Evolutionary conservation across 35 echinoderm and acorn worm genomes (phyloP), one percentile per base, ranked within the genome.

Genomic region (Patiria miniata): DNA sequence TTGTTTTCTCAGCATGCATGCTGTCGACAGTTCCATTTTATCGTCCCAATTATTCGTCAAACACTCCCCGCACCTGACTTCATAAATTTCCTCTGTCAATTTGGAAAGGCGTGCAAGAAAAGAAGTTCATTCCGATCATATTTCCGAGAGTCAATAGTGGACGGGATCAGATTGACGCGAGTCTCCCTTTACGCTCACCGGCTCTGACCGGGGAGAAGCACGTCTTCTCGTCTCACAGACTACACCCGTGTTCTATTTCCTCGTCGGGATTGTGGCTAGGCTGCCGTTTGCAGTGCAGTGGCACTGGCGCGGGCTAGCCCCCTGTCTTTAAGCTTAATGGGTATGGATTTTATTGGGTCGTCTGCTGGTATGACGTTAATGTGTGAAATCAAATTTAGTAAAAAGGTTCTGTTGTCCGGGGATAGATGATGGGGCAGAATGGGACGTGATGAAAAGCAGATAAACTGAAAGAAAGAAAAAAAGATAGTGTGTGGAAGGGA

Each of bases 271-370:
- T 47, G 4, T 47, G 42, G 42, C 42, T 6, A 47, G 4, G 12
- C 42, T 12, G 42, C 42, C 4, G 4, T 47, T 12, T 4, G 4
- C 12, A 47, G 4, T 4, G 42, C 42, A 12, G 42, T 12, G 42
- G 42, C 12, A 12, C 42, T 47, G 4, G 4, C 12, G 42, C 42
- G 12, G 4, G 12, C 42, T 47, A 73, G 65, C 34, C 26, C 65
- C 65, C 14, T 26, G 34, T 73, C 65, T 73, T n/a, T 73, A 73
- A 34, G 42, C 42, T 23, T 73, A 73, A 73, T 73, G 65, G 65
- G 65, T 73, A 73, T 73, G 65, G 65, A 73, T 73, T 73, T 73
- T 73, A 73, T 73, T 32, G 65, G 65, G 65, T 23, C 14, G 65
- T 22, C 65, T n/a, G n/a, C n/a, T n/a, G 14, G 26, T 73, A 14